Percentiles rank a stretch among this genome's conserved stretches.
phyloP scores from a whole-genome alignment of 2,888 invertebrate species.

The Tipula confusa region DNA sequence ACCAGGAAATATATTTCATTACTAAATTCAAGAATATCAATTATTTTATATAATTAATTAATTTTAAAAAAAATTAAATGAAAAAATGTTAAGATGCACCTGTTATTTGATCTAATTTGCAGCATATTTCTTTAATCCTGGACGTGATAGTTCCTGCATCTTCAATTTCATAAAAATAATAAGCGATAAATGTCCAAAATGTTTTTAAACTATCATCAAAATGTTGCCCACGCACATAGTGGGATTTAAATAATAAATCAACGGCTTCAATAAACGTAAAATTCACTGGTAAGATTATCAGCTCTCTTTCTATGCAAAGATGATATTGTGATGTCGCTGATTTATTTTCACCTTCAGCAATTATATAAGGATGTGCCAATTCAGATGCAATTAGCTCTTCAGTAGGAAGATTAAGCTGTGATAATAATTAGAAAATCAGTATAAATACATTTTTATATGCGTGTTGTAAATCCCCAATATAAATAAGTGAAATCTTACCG shows the following conservation, averaged over 20 bases:
- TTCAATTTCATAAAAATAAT: slow-evolving; percentile 21
- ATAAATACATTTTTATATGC: background rate
- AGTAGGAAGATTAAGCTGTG: background rate
- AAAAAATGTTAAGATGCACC: background rate
- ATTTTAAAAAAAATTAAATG: background rate
- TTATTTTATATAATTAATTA: background rate
- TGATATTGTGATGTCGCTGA: background rate
- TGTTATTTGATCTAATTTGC: slow-evolving; percentile 6
- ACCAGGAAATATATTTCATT: background rate
- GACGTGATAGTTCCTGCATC: background rate
- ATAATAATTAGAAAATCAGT: background rate
- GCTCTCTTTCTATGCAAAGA: background rate
- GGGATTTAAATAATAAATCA: background rate
- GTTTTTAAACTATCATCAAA: background rate
- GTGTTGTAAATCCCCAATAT: background rate
- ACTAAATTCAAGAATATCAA: background rate
- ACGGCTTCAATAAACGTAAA: background rate
- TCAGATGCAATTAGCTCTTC: background rate
- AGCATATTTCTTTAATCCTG: background rate
- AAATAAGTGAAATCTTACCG: background rate
- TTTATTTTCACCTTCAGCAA: background rate
- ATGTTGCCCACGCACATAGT: background rate
- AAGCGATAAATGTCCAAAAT: background rate
- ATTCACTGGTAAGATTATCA: background rate
- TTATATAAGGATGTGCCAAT: background rate